Base-by-base conservation (phyloP, 2,797 vertebrate genomes). In the Sorex maritimensis region DNA sequence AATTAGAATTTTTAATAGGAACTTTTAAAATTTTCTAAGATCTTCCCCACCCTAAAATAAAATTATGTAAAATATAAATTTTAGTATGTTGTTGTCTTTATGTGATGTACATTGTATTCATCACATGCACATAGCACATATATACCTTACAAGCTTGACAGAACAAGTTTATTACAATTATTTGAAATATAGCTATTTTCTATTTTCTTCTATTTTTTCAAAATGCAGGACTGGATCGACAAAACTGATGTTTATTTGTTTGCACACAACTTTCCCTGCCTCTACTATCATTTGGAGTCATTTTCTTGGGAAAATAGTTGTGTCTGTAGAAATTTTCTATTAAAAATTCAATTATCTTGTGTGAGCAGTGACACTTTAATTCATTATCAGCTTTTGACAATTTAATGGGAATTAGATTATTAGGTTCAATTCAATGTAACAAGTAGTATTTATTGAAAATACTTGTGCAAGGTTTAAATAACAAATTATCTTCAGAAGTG, bases 331-430 rank as follows among this genome's bases (percentile, higher is more conserved):
- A 88, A 93, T 68, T 88, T 12, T 88, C 41, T 65, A 83, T 88
- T 93, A 84, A 86, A 93, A 92, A 89, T 89, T 94, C 26, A 89
- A 14, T 87, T 96, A 86, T 83, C 38, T 77, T 44, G 4, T 74
- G 24, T 71, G 81, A 92, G 9, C 79, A 71, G 63, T 75, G 75
- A 90, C 72, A 61, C 13, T 73, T 86, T 61, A 92, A 74, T 86
- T 34, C n/a, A 46, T 94, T 91, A 86, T 83, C 81, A 49, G 26
- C 86, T 94, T 92, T 92, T 92, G 84, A 95, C 81, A 95, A 87
- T 8, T 83, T 95, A 91, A 91, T 94, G 73, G 41, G 41, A 85
- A 87, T 81, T 49, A 82, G 67, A 91, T 80, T n/a, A 93, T 94
- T 23, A 67, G 74, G 91, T 84, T 92, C 9, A 78, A 84, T 94